Base-by-base conservation (phyloP, 2,888 invertebrate genomes). In the Opisthograptis luteolata region DNA sequence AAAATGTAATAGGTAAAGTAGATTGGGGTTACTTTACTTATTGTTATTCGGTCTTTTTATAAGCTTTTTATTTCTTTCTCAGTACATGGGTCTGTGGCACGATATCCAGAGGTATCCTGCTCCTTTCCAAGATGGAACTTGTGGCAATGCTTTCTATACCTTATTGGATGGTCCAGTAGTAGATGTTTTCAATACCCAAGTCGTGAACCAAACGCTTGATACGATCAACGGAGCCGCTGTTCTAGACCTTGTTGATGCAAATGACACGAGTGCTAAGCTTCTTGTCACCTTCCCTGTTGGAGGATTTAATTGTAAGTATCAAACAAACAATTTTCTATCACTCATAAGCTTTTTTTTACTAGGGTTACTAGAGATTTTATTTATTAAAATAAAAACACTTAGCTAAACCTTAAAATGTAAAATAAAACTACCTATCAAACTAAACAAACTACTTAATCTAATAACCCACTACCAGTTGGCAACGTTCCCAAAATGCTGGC, bases 271-370 rank as follows among this genome's bases (percentile, higher is more conserved):
- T 49, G 95, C 92, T 27, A 90, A 93, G 17, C 91, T 94, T 0
- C 85, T 91, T 0, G 94, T 94, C 77, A 92, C 92, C 8, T 94
- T 94, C 69, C 84, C 84, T 9, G 87, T 92, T 40, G 76, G 84
- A 76, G 89, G 92, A 17, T 20, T 22, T 2, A 39, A 50, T 17
- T 31, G 72, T 74, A 46, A 68, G 65, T 55, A 2, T 31, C 5
- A 31, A 0, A 9, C 3, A 2, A 31, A n/a, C 1, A 15, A n/a
- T n/a, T n/a, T n/a, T n/a, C 1, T 5, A 31, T 9, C 13, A 7
- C 2, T 0, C 13, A 12, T 5, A 13, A 3, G 9, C n/a, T n/a
- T n/a, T n/a, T 24, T 24, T 2, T n/a, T n/a, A n/a, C n/a, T n/a
- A n/a, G n/a, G n/a, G n/a, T n/a, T n/a, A n/a, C n/a, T n/a, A n/a